These are phyloP conservation scores for Epizoanthus ramosus DNA, from an alignment of 92 coral and sea anemone species.

Conservation along the genomic window DNA sequence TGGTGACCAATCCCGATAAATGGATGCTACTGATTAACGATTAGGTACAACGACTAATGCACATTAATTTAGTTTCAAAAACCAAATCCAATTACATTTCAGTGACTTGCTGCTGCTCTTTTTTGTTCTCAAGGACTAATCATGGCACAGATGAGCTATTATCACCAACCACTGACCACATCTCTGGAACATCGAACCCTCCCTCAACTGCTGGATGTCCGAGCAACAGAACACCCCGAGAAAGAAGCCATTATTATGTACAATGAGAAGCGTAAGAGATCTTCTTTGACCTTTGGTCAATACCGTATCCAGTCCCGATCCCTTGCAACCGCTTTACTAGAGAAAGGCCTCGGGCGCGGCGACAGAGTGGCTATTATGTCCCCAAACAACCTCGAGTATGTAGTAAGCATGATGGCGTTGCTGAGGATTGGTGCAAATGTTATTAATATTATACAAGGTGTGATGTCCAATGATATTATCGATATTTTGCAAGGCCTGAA, in stretches of 20 bases:
- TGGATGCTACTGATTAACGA: too few relatives aligned
- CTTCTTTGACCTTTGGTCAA: slow-evolving; percentile 39
- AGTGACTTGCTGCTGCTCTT: too few relatives aligned
- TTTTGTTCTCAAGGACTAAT: background rate
- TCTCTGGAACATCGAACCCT: slow-evolving; percentile 54
- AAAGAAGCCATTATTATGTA: slow-evolving; percentile 47
- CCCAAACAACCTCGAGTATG: slow-evolving; percentile 50
- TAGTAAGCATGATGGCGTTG: slow-evolving; percentile 44
- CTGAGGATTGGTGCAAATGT: slow-evolving; percentile 41
- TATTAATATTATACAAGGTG: background rate
- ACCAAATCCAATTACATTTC: too few relatives aligned
- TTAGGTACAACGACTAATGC: too few relatives aligned
- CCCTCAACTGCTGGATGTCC: slow-evolving; percentile 28
- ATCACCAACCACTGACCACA: slow-evolving; percentile 42
- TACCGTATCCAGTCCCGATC: slow-evolving; percentile 41
- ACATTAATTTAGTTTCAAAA: too few relatives aligned
- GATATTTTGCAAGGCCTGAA: too few relatives aligned
- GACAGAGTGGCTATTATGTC: slow-evolving; percentile 51
- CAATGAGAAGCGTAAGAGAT: slow-evolving; percentile 36
- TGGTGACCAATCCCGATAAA: too few relatives aligned
- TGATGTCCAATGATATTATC: too few relatives aligned
- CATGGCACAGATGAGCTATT: slow-evolving; percentile 28
- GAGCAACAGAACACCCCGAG: slow-evolving; percentile 30
- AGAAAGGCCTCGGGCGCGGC: slow-evolving; percentile 54
- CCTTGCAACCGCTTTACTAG: slow-evolving; percentile 45